Evolutionary conservation across 2,888 invertebrate species (phyloP), one percentile per base, ranked within the genome.

Genomic region (Trichopoda pennipes): DNA sequence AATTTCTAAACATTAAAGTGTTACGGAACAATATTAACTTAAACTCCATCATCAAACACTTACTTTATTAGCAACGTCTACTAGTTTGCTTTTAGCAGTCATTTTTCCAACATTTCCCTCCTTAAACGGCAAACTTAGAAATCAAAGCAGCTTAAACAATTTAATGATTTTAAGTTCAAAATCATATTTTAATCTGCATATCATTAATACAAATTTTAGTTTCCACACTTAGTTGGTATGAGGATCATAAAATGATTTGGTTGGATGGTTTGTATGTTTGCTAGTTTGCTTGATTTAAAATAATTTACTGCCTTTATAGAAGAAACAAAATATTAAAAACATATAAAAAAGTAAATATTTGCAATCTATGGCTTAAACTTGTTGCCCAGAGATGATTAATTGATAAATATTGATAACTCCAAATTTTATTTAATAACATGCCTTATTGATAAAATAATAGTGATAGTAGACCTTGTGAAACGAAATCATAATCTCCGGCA

Each of bases 131-230:
- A 66, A 72, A 58, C n/a, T 64, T 28, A 72, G n/a, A 58, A 78
- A 79, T 81, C 68, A 73, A 21, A 70, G 51, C 58, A 66, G 61
- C 79, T 82, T 73, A 73, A 77, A 73, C 56, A 63, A 69, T 77
- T 75, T 82, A 82, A 79, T 82, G 75, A 79, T 82, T 79, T 75
- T 7, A 68, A 73, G 70, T 74, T 75, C 56, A 76, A 79, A 72
- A 70, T 79, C 75, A 82, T 75, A 72, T 79, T 82, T 82, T 82
- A 82, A 82, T 82, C 82, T 82, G 76, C 82, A 82, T 82, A 79
- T 79, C 79, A 82, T 79, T 82, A 82, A 82, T 82, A 82, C 51
- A 61, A 79, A 76, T 82, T 82, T 72, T 58, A 76, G 49, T 17
- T 76, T 82, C 75, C 70, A 58, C 75, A 63, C 79, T 75, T 66